Base-by-base conservation (phyloP, 2,797 vertebrate genomes). In the Hemitrygon akajei region DNA sequence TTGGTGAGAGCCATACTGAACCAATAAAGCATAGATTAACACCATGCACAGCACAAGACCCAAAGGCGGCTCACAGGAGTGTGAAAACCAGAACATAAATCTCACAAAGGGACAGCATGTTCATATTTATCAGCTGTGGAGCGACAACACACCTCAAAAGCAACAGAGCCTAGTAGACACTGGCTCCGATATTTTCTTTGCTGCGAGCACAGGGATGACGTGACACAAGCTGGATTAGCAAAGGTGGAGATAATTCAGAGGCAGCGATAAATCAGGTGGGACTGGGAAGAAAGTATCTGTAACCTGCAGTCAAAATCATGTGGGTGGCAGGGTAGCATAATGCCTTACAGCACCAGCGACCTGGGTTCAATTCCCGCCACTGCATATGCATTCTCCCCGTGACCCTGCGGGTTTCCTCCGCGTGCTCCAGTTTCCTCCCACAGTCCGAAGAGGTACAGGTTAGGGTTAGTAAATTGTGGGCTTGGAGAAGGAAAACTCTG, bases 21-120 rank as follows among this genome's bases (percentile, higher is more conserved):
- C n/a, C 86, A 69, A 89, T 89, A 69, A 89, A 63, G n/a, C 20
- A 63, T 37, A 69, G 9, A 89, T 69, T 89, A 37, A 89, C 86
- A 89, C 63, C 86, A 89, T 63, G 86, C 34, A 22, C 63, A 37
- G 11, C 7, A 2, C n/a, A 66, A 66, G 30, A 18, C n/a, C 56
- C 6, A 34, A 66, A 66, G 60, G 14, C 58, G 7, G n/a, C 60
- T 58, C 58, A 63, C n/a, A n/a, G 66, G 7, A 89, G 86, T 9
- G 86, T 22, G 22, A 37, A 63, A 3, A 69, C 63, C 86, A 89
- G 22, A 69, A 89, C 69, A 0, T 69, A 9, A 89, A 11, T 34
- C 37, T 34, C 0, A n/a, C 69, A 18, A 37, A 34, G n/a, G 86
- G 89, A 89, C 63, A 37, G 34, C 16, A 25, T 22, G 86, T 89